phyloP scores from a whole-genome alignment of 2,888 invertebrate species.

The Chouioia cunea region DNA sequence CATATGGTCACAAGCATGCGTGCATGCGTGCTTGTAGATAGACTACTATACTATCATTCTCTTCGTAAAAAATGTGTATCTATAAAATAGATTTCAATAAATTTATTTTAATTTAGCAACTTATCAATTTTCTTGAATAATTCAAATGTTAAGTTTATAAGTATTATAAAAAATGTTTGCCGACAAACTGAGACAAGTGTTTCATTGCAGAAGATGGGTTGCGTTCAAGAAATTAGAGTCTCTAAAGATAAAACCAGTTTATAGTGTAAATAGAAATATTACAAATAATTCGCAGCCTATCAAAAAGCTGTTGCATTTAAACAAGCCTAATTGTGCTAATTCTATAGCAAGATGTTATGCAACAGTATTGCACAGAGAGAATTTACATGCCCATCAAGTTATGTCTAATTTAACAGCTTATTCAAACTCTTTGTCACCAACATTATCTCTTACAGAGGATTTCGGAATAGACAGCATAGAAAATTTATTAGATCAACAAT shows the following conservation, averaged over 20 bases:
- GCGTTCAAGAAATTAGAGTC: constrained; percentile 10
- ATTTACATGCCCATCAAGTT: constrained; percentile 67
- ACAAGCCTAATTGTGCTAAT: background rate
- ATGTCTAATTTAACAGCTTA: constrained; percentile 58
- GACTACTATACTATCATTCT: too few species aligned
- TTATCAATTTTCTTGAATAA: too few species aligned
- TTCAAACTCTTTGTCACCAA: constrained; percentile 28
- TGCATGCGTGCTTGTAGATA: too few species aligned
- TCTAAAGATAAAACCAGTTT: background rate
- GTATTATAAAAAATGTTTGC: constrained; percentile 20
- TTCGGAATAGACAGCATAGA: constrained; percentile 59
- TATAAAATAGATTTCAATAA: too few species aligned
- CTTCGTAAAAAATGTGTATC: too few species aligned
- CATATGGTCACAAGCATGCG: too few species aligned
- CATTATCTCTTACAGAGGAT: constrained; percentile 19
- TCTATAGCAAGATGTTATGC: background rate
- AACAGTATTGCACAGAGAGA: constrained; percentile 59
- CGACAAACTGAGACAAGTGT: constrained; percentile 1
- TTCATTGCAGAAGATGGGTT: constrained; percentile 7
- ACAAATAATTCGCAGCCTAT: background rate
- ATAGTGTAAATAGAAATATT: background rate
- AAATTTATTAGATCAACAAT: constrained; percentile 47
- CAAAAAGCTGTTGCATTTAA: background rate
- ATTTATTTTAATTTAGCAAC: too few species aligned
- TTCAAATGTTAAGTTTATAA: too few species aligned